phyloP scores from a whole-genome alignment of 2,888 invertebrate genomes.

The Tetrapedia diversipes region DNA sequence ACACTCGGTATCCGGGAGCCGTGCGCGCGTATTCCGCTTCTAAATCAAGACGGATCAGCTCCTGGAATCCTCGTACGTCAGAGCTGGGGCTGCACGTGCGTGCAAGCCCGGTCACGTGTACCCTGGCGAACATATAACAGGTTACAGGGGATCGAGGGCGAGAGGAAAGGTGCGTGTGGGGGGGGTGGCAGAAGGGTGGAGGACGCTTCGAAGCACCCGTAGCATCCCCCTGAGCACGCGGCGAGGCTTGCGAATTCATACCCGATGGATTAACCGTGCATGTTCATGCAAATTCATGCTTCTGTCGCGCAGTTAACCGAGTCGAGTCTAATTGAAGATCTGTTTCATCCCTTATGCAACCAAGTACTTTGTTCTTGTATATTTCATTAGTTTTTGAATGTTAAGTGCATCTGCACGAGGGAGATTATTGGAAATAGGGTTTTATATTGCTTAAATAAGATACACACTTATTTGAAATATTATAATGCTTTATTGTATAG shows the following conservation, averaged over 20 bases:
- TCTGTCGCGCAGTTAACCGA: neutral
- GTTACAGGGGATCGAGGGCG: slow-evolving; percentile 9
- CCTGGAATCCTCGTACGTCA: slow-evolving; percentile 54
- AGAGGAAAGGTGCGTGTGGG: no score
- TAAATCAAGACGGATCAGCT: slow-evolving; percentile 59
- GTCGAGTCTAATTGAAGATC: no score
- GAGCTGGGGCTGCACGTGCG: slow-evolving; percentile 44
- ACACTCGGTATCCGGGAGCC: slow-evolving; percentile 34
- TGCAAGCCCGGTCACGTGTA: slow-evolving; percentile 44
- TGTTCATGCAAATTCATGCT: slow-evolving; percentile 24
- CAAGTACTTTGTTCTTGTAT: no score
- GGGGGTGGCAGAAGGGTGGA: neutral
- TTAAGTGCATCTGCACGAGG: no score
- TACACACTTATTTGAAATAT: no score
- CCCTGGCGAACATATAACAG: slow-evolving; percentile 44
- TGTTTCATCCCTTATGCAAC: no score
- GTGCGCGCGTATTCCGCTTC: slow-evolving; percentile 39
- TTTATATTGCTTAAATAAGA: no score
- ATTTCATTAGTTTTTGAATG: no score
- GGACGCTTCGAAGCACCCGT: slow-evolving; percentile 8
- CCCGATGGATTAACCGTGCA: slow-evolving; percentile 17
- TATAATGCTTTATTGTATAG: no score
- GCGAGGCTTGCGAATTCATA: slow-evolving; percentile 25
- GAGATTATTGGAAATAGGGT: no score
- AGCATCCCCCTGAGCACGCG: slow-evolving; percentile 20